Base-by-base conservation (phyloP, 1,140 invertebrate species). In the Rhopalosiphum maidis region DNA sequence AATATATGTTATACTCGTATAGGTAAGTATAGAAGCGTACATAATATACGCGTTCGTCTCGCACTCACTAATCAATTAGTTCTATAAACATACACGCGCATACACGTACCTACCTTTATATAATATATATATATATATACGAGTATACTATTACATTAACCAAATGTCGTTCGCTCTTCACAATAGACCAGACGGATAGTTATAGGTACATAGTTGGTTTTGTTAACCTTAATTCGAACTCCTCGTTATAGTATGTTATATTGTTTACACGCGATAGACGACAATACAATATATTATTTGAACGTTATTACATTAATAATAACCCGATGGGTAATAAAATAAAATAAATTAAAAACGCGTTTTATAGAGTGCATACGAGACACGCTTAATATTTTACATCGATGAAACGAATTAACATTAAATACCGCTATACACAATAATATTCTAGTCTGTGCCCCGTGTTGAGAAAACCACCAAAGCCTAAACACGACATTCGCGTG, bases 141-240 rank as follows among this genome's bases (percentile, higher is more conserved):
- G n/a, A 41, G 41, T 46, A 46, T 46, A 30, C 18, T 85, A 86
- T 46, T 37, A 89, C 48, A 35, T 89, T 89, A 22, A 51, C 87
- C 87, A 89, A 89, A 89, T 89, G 87, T 89, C 87, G 87, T 89
- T 35, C 15, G 87, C 18, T 89, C n/a, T 89, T 89, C 87, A 89
- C 87, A 89, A 89, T 89, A 23, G 87, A 54, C 48, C 87, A 89
- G 87, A 89, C 85, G 86, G 86, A 48, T 87, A 60, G 60, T 68
- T 68, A 68, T n/a, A 77, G 60, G 60, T 77, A 35, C 60, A 30
- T 60, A 54, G 88, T 89, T 54, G 35, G 88, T 89, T 89, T 89
- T 41, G 88, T 89, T 89, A 89, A 55, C 51, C 22, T 55, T 35
- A 48, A 87, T 48, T 87, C 46, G 6, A 88, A 51, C 51, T 88